Evolutionary conservation across 1,140 invertebrate species (phyloP).

Genomic region (Cotesia glomerata): DNA sequence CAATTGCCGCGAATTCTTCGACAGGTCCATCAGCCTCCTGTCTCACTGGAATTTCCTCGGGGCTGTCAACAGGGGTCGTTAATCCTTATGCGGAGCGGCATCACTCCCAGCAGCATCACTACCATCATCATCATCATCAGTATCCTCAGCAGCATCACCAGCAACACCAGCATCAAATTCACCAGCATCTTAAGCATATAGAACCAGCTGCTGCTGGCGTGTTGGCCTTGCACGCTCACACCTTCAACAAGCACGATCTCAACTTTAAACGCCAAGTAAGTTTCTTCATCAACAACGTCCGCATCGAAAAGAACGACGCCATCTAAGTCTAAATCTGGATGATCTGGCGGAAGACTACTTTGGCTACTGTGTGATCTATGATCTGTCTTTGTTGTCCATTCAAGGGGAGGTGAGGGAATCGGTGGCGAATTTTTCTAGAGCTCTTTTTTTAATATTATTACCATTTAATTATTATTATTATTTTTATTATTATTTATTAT

Average conservation of each 20-base stretch:
- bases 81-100: constrained; percentile 57
- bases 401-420: constrained; percentile 5
- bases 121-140: constrained; percentile 38
- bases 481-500: no score
- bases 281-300: constrained; percentile 79
- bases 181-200: constrained; percentile 55
- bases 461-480: no score
- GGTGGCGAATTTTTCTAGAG: background rate
- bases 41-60: constrained; percentile 58
- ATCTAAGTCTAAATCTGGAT: constrained; percentile 47
- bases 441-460: background rate
- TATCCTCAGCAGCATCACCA: constrained; percentile 41
- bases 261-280: constrained; percentile 82
- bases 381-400: background rate
- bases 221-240: constrained; percentile 58
- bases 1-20: constrained; percentile 46
- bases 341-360: background rate
- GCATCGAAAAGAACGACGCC: constrained; percentile 73
- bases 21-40: constrained; percentile 44
- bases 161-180: constrained; percentile 44
- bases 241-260: constrained; percentile 69
- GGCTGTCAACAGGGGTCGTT: constrained; percentile 59
- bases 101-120: constrained; percentile 33
- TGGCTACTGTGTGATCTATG: background rate
- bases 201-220: constrained; percentile 62